phyloP scores from a whole-genome alignment of 2,113 vertebrate genomes.

The Fulica atra region DNA sequence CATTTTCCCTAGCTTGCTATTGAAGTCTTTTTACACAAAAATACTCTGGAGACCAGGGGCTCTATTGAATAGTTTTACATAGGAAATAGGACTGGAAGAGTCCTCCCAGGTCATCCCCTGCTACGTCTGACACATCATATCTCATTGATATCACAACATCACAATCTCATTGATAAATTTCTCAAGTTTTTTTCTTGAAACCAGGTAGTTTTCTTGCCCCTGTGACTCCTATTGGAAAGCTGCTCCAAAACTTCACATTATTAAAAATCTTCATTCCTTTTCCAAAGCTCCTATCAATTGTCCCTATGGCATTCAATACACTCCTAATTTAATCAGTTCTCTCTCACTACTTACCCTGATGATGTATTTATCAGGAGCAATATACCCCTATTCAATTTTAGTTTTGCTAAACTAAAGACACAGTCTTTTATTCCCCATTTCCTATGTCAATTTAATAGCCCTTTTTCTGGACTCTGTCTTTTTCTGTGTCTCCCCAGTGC shows the following conservation, averaged over 20 bases:
- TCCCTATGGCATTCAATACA: not conserved
- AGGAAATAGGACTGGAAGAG: conserved; percentile 37
- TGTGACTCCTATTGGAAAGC: conserved; percentile 9
- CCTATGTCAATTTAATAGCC: not conserved
- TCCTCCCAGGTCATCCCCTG: conserved; percentile 52
- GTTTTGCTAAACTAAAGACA: not conserved
- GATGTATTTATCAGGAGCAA: not conserved
- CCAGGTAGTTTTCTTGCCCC: conserved; percentile 15
- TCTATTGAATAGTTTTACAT: conserved; percentile 62
- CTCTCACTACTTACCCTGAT: not conserved
- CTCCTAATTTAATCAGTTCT: not conserved
- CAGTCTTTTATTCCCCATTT: not conserved
- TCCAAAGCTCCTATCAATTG: not conserved
- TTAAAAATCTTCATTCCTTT: not conserved
- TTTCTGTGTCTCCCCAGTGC: conserved; percentile 51
- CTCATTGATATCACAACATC: conserved; percentile 57
- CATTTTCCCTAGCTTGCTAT: conserved; percentile 41
- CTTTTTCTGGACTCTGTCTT: conserved; percentile 17
- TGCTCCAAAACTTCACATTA: conserved; percentile 5
- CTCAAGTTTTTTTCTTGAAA: conserved; percentile 50
- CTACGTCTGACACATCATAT: not conserved
- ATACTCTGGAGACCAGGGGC: conserved; percentile 24
- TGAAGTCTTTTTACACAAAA: conserved; percentile 59
- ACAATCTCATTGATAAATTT: conserved; percentile 64
- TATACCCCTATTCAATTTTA: not conserved